A percentile compares a stretch with the other conserved stretches of the same genome.
These are phyloP conservation scores for Tinea trinotella DNA, from an alignment of 2,888 invertebrate species.

Conservation along the genomic window DNA sequence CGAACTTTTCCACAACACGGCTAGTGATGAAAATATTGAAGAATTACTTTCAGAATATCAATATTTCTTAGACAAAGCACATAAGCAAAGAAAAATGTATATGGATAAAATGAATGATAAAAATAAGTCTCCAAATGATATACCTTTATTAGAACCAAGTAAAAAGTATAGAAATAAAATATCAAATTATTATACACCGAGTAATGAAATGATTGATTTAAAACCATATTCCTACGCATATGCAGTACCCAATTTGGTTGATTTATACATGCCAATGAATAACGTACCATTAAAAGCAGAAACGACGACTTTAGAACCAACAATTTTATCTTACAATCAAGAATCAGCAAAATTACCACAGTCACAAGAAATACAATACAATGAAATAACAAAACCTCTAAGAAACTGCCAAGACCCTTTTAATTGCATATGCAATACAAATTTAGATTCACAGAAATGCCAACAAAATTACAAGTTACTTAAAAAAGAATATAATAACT, in stretches of 20 bases:
- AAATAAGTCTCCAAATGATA: slow-evolving; percentile 49
- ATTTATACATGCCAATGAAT: slow-evolving; percentile 41
- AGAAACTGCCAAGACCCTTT: background rate
- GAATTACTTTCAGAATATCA: slow-evolving; percentile 56
- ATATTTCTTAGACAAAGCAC: slow-evolving; percentile 52
- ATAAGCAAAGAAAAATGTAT: slow-evolving; percentile 46
- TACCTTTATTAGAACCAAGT: slow-evolving; percentile 38
- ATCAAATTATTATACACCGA: background rate
- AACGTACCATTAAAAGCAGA: slow-evolving; percentile 30
- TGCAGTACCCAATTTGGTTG: slow-evolving; percentile 25
- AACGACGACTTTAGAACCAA: slow-evolving; percentile 23
- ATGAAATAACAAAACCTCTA: background rate
- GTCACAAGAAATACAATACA: background rate
- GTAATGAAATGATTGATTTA: background rate
- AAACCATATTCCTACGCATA: background rate
- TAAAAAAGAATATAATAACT: background rate
- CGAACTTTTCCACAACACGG: slow-evolving; percentile 34
- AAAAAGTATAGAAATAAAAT: slow-evolving; percentile 10
- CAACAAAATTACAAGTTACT: background rate
- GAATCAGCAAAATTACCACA: background rate
- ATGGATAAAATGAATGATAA: slow-evolving; percentile 45
- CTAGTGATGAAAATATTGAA: slow-evolving; percentile 52
- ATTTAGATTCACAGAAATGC: slow-evolving; percentile 1
- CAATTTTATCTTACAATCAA: slow-evolving; percentile 20
- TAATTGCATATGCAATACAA: background rate